Evolutionary conservation across 2,113 vertebrate genomes (phyloP), one percentile per base, ranked within the genome.

Genomic region (Murina feae): DNA sequence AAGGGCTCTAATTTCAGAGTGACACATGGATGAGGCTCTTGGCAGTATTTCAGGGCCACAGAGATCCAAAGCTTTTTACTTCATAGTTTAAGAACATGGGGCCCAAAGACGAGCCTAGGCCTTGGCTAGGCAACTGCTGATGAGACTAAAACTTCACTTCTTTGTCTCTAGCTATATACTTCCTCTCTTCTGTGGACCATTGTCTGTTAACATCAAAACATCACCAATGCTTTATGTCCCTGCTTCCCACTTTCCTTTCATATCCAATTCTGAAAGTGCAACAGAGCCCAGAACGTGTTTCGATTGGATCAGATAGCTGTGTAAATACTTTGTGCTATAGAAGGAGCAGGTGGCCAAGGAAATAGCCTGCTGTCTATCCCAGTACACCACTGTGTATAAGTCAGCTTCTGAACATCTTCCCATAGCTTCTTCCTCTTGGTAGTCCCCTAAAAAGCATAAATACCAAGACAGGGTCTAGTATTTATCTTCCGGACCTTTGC

Each of bases 171-270:
- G 44, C 23, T 11, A 3, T 6, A 23, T 39, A 16, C 39, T 60
- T 35, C 25, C 9, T 28, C 42, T 20, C 37, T 90, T 49, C 35
- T 5, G 21, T 63, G 53, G 6, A 47, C n/a, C 44, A 6, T 30
- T 47, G 51, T 55, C 86, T 83, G n/a, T 17, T 10, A 49, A 63
- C 10, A 9, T 5, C n/a, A 82, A n/a, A 30, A 30, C 25, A 25
- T 39, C 32, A 9, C 87, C 28, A 6, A 6, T 28, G 76, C 63
- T 76, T 17, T 51, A 85, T 72, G 7, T 20, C 32, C n/a, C 76
- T 79, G 83, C 88, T 44, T 51, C 82, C 78, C 9, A 17, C 17
- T 20, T 93, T 86, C 71, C 23, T 93, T 81, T 87, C 58, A 23
- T 72, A 53, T 32, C 69, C 11, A 55, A 53, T 83, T 69, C 69